Base-by-base conservation (phyloP, 2,113 vertebrate species). In the Nematolebias whitei region DNA sequence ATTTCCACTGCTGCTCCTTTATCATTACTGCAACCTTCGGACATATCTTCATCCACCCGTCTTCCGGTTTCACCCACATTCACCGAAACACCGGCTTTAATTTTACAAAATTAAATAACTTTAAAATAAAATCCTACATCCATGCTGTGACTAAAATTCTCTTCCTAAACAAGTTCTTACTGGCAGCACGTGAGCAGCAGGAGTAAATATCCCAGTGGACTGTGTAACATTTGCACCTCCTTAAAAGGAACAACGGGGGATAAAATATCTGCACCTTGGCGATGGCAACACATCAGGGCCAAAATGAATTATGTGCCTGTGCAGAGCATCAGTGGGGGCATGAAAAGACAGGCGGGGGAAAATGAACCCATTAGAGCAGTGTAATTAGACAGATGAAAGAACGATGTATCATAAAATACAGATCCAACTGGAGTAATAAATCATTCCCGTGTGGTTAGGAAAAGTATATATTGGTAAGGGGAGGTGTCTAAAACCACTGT, bases 331-430 rank as follows among this genome's bases (percentile, higher is more conserved):
- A 45, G 55, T 11, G 62, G 58, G 71, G 56, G 52, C 62, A 67
- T 49, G 19, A 55, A 53, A 68, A 76, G 75, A 79, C 72, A 55
- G 73, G 50, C 64, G 47, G 55, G 63, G 55, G 76, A 15, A 80
- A 81, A 85, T 75, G 45, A 78, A 74, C 68, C 61, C 71, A 81
- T 86, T 76, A 78, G 62, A 81, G 70, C 24, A n/a, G 61, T 52
- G 78, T 79, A 87, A 87, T 89, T 88, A 86, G 78, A 85, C 84
- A 85, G 80, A 84, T 80, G 74, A 82, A 83, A 58, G 78, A 71
- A 76, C 50, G 9, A 66, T 73, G 79, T 54, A 63, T 76, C 44
- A 64, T 11, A 2, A 60, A 79, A 77, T 66, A 57, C 51, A 26
- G 53, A 50, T 54, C 14, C 61, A 52, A 77, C 62, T 77, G 62